Evolutionary conservation across 2,888 invertebrate genomes (phyloP).

Genomic region (Drosophila kambysellisi): DNA sequence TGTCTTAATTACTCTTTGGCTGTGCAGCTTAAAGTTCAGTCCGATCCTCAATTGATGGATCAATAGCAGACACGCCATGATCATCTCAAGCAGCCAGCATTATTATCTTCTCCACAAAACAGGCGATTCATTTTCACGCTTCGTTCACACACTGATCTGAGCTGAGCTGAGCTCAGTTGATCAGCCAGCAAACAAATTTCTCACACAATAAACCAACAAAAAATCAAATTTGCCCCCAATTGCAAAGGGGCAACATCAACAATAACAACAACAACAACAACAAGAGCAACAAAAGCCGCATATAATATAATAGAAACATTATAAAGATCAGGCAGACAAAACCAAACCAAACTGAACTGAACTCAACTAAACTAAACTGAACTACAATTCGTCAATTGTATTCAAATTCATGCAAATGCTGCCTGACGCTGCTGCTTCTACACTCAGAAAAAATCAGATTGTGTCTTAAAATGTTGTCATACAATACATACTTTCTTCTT

Average conservation of each 20-base stretch:
- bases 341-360: slow-evolving; percentile 29
- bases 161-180: neutral
- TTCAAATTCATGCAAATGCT: slow-evolving; percentile 79
- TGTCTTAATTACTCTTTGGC: slow-evolving; percentile 64
- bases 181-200: slow-evolving; percentile 50
- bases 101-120: slow-evolving; percentile 26
- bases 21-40: slow-evolving; percentile 61
- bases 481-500: too few relatives aligned
- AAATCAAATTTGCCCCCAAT: slow-evolving; percentile 42
- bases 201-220: slow-evolving; percentile 57
- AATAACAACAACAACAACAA: slow-evolving; percentile 1
- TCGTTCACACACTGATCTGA: slow-evolving; percentile 61
- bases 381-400: slow-evolving; percentile 79
- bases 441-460: slow-evolving; percentile 10
- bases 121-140: slow-evolving; percentile 63
- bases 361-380: slow-evolving; percentile 36
- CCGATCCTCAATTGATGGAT: slow-evolving; percentile 64
- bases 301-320: slow-evolving; percentile 76
- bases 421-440: slow-evolving; percentile 7
- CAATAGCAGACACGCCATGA: slow-evolving; percentile 68
- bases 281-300: slow-evolving; percentile 31
- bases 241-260: slow-evolving; percentile 17
- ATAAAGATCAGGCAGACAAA: slow-evolving; percentile 60
- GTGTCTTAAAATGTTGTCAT: neutral
- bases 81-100: slow-evolving; percentile 6